Base-by-base conservation (phyloP, 2,113 vertebrate genomes). In the Cephalopholis sonnerati region DNA sequence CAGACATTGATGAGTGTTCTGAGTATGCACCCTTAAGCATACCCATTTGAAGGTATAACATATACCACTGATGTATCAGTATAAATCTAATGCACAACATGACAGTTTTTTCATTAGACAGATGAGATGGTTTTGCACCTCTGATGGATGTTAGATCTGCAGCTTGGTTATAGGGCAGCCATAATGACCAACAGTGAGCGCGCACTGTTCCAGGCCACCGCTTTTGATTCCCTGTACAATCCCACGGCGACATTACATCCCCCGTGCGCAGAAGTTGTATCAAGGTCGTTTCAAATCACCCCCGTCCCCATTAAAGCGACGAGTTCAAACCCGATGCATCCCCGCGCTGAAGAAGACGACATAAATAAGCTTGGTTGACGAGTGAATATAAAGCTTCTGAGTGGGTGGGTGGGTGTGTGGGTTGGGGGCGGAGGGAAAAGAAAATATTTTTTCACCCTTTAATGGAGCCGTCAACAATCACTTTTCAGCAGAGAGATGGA, bases 401-500 rank as follows among this genome's bases (percentile, higher is more conserved):
- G 81, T 86, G 78, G 87, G 84, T 75, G 77, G 82, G 70, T 51
- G 79, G 53, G 17, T 11, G 12, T 7, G 20, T 22, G 22, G 62
- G 2, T 20, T 41, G 36, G 63, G 10, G n/a, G 64, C 7, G 63
- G n/a, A 41, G 79, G 74, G 25, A 74, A 80, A 83, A 84, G 75
- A 83, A 87, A 87, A 90, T 77, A 86, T 88, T 81, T 89, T 85
- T 81, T 66, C 83, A 73, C 77, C 72, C 65, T 77, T 88, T 93
- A 94, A 95, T 94, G 91, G 90, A 89, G 82, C 84, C 78, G 79
- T 93, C 92, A 93, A 91, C 89, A 92, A 91, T 92, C 87, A 89
- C 90, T 93, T 91, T 87, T 77, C 73, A 58, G 85, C n/a, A 25
- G 65, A 80, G 77, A 80, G 71, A 90, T 61, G 86, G 87, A 82